Evolutionary conservation across 64 coral and sea anemone genomes (phyloP), one percentile per base, ranked within the genome.

Genomic region (Montipora cactus): DNA sequence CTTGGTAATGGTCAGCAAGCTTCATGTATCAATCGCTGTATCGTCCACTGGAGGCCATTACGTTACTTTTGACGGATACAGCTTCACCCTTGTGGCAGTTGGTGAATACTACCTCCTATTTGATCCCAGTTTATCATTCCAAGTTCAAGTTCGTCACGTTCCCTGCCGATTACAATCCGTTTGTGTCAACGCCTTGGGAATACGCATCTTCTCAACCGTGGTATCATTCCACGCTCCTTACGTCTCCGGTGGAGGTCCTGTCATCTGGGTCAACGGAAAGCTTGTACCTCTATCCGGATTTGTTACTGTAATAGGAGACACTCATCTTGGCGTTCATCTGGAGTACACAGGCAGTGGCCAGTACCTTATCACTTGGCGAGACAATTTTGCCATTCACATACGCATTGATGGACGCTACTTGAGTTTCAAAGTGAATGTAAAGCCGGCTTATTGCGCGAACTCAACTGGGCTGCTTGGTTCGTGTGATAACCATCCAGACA

Each of bases 41-140:
- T 88, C 78, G 70, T 89, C 92, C 48, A 52, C 70, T 23, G 88
- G 81, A 79, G 94, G 94, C n/a, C 89, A 95, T 68, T 98, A 98
- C 69, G 85, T 96, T 10, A 96, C 97, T 8, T 98, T 98, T 91
- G 97, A 98, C 72, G 97, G 97, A 47, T 84, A 87, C 45, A 95
- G 77, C 62, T 98, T 91, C 83, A 87, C 92, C 18, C 87, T 96
- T 9, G 84, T 95, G 21, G 78, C 88, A 15, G 75, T 98, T 45
- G 97, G 97, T 12, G 83, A 90, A 58, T 98, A 91, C 52, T 96
- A 94, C 51, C 59, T 98, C 3, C 84, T 98, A 15, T 20, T 68
- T 88, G 15, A 73, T 4, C 81, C 92, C 50, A 20, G 87, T 22
- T 11, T 87, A 21, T 57, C 47, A 19, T 97, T 97, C 79, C 53